Conservation (phyloP, 1,140 invertebrate species). For the Bicyclus anynana region DNA sequence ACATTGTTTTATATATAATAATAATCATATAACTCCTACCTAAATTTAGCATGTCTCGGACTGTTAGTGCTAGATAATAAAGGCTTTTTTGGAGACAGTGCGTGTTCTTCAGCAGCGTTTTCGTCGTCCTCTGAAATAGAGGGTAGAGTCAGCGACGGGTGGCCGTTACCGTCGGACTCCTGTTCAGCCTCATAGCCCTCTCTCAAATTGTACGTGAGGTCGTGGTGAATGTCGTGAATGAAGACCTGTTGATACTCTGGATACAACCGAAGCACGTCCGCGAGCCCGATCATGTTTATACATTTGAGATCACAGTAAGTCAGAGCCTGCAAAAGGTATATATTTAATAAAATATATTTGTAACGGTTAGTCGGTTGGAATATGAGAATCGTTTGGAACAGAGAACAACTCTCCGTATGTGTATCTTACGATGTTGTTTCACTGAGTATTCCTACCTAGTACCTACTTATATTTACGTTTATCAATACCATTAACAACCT, state of each 20-base stretch:
- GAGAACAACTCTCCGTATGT: too few species aligned
- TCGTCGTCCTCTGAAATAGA: conserved; percentile 96
- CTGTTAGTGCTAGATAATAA: conserved; percentile 79
- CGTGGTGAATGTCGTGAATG: conserved; percentile 95
- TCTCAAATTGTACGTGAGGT: conserved; percentile 95
- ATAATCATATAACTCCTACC: conserved; percentile 33
- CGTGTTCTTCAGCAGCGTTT: conserved; percentile 86
- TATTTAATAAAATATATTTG: neutral
- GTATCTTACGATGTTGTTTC: too few species aligned
- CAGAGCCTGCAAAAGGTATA: conserved; percentile 79
- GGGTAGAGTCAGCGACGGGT: conserved; percentile 88
- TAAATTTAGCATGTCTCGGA: conserved; percentile 84
- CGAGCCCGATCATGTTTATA: conserved; percentile 92
- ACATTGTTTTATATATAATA: too few species aligned
- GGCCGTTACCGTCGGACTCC: conserved; percentile 88
- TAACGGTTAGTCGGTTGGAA: neutral
- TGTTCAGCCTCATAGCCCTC: conserved; percentile 94
- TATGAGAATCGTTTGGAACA: too few species aligned
- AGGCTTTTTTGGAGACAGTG: conserved; percentile 80
- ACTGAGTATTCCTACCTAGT: too few species aligned
- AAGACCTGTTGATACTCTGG: conserved; percentile 97
- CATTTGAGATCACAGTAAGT: conserved; percentile 98
- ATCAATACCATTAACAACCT: too few species aligned
- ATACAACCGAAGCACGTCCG: conserved; percentile 94
- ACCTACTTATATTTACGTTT: too few species aligned